phyloP scores from a whole-genome alignment of 2,888 invertebrate species.

The Hecatera dysodea region DNA sequence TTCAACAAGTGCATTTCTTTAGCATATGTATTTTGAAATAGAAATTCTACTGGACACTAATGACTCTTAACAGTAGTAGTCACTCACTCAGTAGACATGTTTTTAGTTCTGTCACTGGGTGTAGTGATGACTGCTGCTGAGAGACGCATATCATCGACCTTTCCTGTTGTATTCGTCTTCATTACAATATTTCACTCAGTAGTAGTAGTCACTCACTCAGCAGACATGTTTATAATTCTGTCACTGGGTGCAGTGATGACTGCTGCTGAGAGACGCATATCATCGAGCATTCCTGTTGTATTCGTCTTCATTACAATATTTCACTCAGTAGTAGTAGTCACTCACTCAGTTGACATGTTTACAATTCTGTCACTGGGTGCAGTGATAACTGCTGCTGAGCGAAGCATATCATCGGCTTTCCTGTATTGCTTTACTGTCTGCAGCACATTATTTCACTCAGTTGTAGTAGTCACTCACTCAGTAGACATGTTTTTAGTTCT shows the following conservation, averaged over 20 bases:
- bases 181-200: slow-evolving; percentile 26
- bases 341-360: slow-evolving; percentile 66
- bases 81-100: slow-evolving; percentile 67
- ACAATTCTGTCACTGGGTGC: slow-evolving; percentile 70
- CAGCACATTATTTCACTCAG: slow-evolving; percentile 29
- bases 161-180: too few species aligned
- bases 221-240: slow-evolving; percentile 54
- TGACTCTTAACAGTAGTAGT: slow-evolving; percentile 19
- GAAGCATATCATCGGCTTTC: too few species aligned
- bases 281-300: too few species aligned
- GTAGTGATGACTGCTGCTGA: slow-evolving; percentile 60
- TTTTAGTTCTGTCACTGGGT: slow-evolving; percentile 70
- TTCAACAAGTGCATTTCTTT: too few species aligned
- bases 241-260: slow-evolving; percentile 47
- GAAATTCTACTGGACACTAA: too few species aligned
- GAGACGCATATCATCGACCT: too few species aligned
- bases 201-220: slow-evolving; percentile 47
- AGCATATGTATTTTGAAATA: too few species aligned
- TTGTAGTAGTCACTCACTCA: slow-evolving; percentile 42
- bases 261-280: slow-evolving; percentile 10
- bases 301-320: too few species aligned
- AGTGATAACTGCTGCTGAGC: slow-evolving; percentile 60
- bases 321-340: slow-evolving; percentile 46
- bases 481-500: slow-evolving; percentile 56
- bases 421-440: too few species aligned